phyloP scores from a whole-genome alignment of 1,140 invertebrate species.

The Drosophila burlai region DNA sequence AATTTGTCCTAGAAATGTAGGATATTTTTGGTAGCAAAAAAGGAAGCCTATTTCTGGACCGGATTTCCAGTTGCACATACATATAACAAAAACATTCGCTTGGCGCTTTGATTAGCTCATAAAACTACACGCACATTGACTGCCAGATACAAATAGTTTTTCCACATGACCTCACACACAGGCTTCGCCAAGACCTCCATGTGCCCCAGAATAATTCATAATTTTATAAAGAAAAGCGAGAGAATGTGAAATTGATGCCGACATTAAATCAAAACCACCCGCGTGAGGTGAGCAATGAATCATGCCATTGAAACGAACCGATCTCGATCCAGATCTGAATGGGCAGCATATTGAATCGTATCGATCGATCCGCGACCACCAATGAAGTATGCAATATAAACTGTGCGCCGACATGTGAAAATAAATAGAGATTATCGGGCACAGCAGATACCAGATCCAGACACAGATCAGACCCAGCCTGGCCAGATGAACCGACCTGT shows the following conservation, averaged over 20 bases:
- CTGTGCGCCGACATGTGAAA: slow-evolving; percentile 66
- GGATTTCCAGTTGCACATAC: slow-evolving; percentile 34
- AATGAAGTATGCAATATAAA: slow-evolving; percentile 82
- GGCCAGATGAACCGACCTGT: slow-evolving; percentile 27
- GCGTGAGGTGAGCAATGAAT: slow-evolving; percentile 48
- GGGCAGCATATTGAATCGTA: slow-evolving; percentile 52
- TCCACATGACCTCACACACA: slow-evolving; percentile 35
- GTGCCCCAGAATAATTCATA: slow-evolving; percentile 37
- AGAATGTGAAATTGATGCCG: slow-evolving; percentile 44
- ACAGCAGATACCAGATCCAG: background rate
- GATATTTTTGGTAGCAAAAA: background rate
- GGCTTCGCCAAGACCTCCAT: background rate
- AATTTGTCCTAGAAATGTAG: background rate
- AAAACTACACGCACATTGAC: slow-evolving; percentile 53
- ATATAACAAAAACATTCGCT: slow-evolving; percentile 29
- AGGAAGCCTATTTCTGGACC: slow-evolving; percentile 18
- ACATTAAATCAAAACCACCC: slow-evolving; percentile 55
- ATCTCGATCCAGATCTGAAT: background rate
- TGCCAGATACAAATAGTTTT: slow-evolving; percentile 55
- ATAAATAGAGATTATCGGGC: slow-evolving; percentile 59
- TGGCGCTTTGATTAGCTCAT: slow-evolving; percentile 50
- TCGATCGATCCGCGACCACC: slow-evolving; percentile 58
- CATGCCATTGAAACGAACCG: slow-evolving; percentile 23
- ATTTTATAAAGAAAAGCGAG: background rate
- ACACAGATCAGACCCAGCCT: too few relatives aligned